Percentiles rank a stretch among this genome's conserved stretches.
phyloP scores from a whole-genome alignment of 2,797 vertebrate genomes.

The Myiothlypis chrysogaster region DNA sequence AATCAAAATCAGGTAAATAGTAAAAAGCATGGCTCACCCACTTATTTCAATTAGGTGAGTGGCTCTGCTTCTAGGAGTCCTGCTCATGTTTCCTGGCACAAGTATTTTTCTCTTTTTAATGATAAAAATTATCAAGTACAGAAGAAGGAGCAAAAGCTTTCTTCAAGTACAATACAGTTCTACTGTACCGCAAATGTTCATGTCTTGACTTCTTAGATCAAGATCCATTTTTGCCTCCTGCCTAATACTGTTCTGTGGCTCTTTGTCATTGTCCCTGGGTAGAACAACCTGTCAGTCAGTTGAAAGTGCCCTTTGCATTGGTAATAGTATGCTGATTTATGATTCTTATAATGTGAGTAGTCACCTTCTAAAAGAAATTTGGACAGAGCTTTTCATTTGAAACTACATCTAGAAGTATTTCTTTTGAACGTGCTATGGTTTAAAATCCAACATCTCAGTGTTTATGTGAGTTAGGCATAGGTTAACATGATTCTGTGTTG shows the following conservation, averaged over 20 bases:
- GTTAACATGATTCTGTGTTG: background rate
- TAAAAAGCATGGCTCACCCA: background rate
- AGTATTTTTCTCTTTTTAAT: background rate
- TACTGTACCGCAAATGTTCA: background rate
- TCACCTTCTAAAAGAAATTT: background rate
- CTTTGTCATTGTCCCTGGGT: background rate
- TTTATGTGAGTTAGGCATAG: background rate
- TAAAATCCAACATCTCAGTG: background rate
- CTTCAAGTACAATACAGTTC: background rate
- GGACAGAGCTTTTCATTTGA: background rate
- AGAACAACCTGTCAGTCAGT: background rate
- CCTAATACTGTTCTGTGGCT: background rate
- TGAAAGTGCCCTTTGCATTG: background rate
- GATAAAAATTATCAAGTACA: background rate
- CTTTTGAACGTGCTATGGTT: background rate
- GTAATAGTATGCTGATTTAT: slow-evolving; percentile 4
- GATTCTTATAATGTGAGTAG: background rate
- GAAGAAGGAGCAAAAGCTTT: background rate
- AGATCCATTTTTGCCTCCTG: background rate
- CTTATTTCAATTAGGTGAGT: background rate
- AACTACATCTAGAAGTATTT: background rate
- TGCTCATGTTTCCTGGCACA: background rate
- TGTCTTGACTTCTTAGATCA: background rate
- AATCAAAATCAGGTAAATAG: background rate
- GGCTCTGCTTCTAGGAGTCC: background rate